Evolutionary conservation across 2,797 vertebrate genomes (phyloP), one percentile per base, ranked within the genome.

Genomic region (Chrosomus eos): DNA sequence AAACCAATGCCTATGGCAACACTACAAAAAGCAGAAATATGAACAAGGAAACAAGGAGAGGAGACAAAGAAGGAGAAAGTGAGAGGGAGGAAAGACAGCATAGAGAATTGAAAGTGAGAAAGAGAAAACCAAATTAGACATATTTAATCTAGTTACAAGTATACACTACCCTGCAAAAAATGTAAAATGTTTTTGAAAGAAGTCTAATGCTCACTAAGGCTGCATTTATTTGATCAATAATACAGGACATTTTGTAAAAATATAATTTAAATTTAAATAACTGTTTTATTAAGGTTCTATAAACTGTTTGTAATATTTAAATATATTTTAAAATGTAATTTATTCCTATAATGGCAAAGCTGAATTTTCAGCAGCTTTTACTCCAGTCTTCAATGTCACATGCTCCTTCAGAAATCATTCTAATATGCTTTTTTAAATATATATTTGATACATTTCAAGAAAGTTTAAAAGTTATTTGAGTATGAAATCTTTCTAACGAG

Each of bases 1-100:
- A 98, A 98, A 96, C 97, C 97, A 86, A 98, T 92, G 93, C 97
- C 97, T 91, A 98, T 97, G 92, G 97, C 96, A 90, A 96, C 95
- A 88, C 97, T 98, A 94, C 86, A 90, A 91, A 91, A 72, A 60
- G 75, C 40, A 48, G 82, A 88, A 84, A 85, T 60, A 86, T n/a
- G 73, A 80, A 80, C 9, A 83, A 71, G 23, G 38, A 67, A 48
- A 80, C 40, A 82, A 55, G 21, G 40, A 73, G 73, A 81, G 26
- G 64, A 48, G 67, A 40, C 58, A 67, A 68, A 40, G 45, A 51
- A 53, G 33, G 60, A 43, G n/a, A 43, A 51, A 36, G 43, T 31
- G n/a, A 67, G 40, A 62, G 62, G 4, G 73, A 60, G 62, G 81
- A n/a, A 73, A 51, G 67, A 38, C 33, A 58, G 82, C 66, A 68